Conservation (phyloP, 2,113 vertebrate species). For the Prietella phreatophila region DNA sequence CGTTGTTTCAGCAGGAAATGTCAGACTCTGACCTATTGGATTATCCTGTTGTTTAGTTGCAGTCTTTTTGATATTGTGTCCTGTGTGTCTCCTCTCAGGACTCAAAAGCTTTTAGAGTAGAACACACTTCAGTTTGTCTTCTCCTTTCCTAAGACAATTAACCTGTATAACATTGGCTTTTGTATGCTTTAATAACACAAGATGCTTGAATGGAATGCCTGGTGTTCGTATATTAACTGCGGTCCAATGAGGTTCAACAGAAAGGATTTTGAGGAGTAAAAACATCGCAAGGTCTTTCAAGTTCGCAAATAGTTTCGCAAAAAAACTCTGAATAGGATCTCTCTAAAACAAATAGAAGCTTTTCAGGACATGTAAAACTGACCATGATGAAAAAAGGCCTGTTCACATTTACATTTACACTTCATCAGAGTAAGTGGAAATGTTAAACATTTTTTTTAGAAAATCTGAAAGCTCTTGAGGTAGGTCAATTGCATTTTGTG, state of each 20-base stretch:
- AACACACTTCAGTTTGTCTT: neutral
- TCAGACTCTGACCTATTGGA: slow-evolving; percentile 17
- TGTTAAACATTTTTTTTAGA: no score
- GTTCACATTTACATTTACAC: no score
- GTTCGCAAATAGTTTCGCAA: neutral
- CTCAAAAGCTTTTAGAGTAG: neutral
- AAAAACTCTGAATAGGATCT: neutral
- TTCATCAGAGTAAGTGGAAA: no score
- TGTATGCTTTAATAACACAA: neutral
- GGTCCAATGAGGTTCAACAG: no score
- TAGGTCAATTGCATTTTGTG: no score
- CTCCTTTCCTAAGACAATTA: neutral
- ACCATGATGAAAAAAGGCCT: no score
- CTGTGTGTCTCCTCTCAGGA: neutral
- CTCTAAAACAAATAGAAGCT: neutral
- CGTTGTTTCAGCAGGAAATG: slow-evolving; percentile 24
- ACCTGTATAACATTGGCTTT: neutral
- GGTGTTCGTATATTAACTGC: neutral
- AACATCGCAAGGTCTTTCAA: neutral
- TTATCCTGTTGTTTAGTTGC: slow-evolving; percentile 20
- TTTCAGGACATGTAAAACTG: neutral
- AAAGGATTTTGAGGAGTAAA: neutral
- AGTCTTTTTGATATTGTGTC: slow-evolving; percentile 9
- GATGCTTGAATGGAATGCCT: neutral
- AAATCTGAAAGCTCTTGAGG: no score